A percentile compares a stretch with the other conserved stretches of the same genome.
Conservation (phyloP, 2,797 vertebrate species). For the Zalophus californianus region DNA sequence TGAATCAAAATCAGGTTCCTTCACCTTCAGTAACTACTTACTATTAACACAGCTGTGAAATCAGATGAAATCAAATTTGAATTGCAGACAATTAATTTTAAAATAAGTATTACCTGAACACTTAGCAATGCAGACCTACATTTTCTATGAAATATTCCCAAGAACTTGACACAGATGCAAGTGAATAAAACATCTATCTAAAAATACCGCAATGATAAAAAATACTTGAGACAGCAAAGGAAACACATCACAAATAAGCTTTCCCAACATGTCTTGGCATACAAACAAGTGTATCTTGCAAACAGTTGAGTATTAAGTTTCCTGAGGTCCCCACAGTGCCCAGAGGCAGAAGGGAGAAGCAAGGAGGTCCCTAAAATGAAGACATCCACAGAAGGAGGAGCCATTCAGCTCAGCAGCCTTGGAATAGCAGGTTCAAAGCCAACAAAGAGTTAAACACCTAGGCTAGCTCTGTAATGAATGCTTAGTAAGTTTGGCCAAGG, state of each 20-base stretch:
- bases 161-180: constrained; percentile 23
- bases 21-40: neutral
- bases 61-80: constrained; percentile 56
- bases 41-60: constrained; percentile 37
- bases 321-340: neutral
- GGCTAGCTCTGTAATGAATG: constrained; percentile 65
- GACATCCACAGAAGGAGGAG: neutral
- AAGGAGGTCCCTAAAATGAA: neutral
- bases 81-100: constrained; percentile 49
- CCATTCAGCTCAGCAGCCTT: neutral
- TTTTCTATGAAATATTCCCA: constrained; percentile 47
- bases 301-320: neutral
- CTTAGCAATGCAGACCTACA: neutral
- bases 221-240: constrained; percentile 34
- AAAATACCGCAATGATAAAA: constrained; percentile 66
- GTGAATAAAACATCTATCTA: constrained; percentile 52
- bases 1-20: neutral
- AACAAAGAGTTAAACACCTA: constrained; percentile 78
- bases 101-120: constrained; percentile 42
- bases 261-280: neutral
- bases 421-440: neutral
- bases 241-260: constrained; percentile 49
- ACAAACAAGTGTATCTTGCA: constrained; percentile 6
- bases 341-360: neutral
- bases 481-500: constrained; percentile 71